Base-by-base conservation (phyloP, 92 coral and sea anemone species). In the Siderastrea siderea region DNA sequence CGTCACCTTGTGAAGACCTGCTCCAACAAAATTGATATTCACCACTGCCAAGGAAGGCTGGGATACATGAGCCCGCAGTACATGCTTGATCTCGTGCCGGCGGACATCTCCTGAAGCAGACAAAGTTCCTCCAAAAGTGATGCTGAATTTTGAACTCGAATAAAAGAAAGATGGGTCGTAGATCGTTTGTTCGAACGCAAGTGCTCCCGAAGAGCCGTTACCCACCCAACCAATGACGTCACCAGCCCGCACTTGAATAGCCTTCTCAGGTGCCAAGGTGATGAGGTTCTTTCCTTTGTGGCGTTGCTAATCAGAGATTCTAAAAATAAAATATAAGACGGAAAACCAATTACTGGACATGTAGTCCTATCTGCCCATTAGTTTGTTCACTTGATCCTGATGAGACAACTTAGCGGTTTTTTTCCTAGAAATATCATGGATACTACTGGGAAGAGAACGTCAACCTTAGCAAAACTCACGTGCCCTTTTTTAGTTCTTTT, bases 221-320 rank as follows among this genome's bases (percentile, higher is more conserved):
- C 90, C 67, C 17, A 92, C 87, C 93, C 96, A 97, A 3, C 98
- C 99, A n/a, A 95, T 92, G 88, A 93, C 92, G 88, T 97, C 99
- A 90, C 97, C 98, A 9, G 98, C 91, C 83, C 83, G 77, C 66
- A 90, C 93, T 78, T 83, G 55, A 47, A 83, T 80, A 73, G 93
- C 80, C 68, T 89, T 84, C 50, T 46, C 75, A 47, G 94, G 77
- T 64, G 58, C 52, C 12, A 82, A 43, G 7, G 62, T 49, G 64
- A 93, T 64, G 38, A 95, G 77, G 50, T 94, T 85, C 53, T 82
- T 75, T 4, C 95, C 96, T 0, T 13, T 50, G 82, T 80, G 0
- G 92, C n/a, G 66, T 92, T 74, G 84, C 92, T 82, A 6, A 93
- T 68, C 52, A 87, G 68, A 63, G 86, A 66, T 55, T 97, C 99